Base-by-base conservation (phyloP, 2,797 vertebrate genomes). In the Echiichthys vipera region DNA sequence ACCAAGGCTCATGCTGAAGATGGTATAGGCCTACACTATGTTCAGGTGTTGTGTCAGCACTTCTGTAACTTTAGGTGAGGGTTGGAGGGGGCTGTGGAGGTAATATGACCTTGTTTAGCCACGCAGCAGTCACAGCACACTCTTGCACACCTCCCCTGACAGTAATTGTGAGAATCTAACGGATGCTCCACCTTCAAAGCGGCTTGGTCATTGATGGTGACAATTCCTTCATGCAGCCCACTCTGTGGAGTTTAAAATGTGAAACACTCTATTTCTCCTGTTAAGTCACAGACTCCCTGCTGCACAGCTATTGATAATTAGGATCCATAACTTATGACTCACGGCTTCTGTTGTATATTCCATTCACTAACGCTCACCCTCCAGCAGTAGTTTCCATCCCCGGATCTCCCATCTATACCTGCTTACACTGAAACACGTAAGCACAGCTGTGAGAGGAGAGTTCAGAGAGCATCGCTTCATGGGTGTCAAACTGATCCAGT, bases 41-140 rank as follows among this genome's bases (percentile, higher is more conserved):
- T 59, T 67, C 36, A 64, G 59, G 39, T 80, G 68, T 64, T 50
- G 65, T 80, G 73, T 90, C 84, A 89, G 89, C 83, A 71, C 65
- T 83, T 84, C 56, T 78, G 61, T 77, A 86, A 83, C 72, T 87
- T 79, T 34, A 75, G 61, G 75, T 66, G 40, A 61, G 39, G 50
- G 43, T 40, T 56, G 53, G n/a, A 54, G 71, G 59, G 27, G 56
- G 66, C 61, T 25, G 58, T 46, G 56, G 5, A 1, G 13, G 67
- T 68, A 80, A 71, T 71, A 64, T 78, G 83, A 90, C 80, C 87
- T 92, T 84, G 85, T 78, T 82, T 83, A 71, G 69, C 63, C 46
- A 77, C 32, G 67, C 50, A 77, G 77, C 74, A 82, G 77, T 80
- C 78, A 46, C 59, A 75, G 32, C 50, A 67, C 61, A 61, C 57